Percentiles rank a stretch among this genome's conserved stretches.
Evolutionary conservation across 2,113 vertebrate genomes (phyloP).

Genomic region (Montifringilla adamsi): DNA sequence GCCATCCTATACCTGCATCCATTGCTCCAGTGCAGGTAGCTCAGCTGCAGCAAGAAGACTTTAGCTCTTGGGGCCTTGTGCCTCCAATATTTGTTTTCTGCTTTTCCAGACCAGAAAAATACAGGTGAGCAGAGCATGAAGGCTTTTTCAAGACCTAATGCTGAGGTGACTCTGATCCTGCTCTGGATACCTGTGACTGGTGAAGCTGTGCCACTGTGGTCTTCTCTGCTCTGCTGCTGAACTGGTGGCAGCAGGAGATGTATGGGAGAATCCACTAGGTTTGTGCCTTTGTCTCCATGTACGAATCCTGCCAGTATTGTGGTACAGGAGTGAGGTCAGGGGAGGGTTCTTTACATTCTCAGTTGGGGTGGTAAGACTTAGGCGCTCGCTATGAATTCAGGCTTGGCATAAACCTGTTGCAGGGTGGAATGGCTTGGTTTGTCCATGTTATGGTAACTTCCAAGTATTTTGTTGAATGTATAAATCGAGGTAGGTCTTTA

Average conservation of each 20-base stretch:
- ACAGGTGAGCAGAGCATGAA: neutral
- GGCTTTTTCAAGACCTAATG: neutral
- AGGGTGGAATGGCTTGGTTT: neutral
- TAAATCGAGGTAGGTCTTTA: neutral
- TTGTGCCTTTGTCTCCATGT: neutral
- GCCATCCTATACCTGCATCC: neutral
- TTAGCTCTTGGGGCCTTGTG: neutral
- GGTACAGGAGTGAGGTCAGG: neutral
- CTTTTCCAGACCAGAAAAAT: neutral
- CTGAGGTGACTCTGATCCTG: neutral
- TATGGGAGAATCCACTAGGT: fast-evolving
- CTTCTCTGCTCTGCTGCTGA: neutral
- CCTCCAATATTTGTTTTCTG: neutral
- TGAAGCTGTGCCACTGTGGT: neutral
- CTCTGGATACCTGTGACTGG: neutral
- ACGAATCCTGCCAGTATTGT: neutral
- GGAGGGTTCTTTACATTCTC: neutral
- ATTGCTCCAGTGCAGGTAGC: neutral
- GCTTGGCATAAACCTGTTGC: neutral
- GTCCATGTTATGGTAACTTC: neutral
- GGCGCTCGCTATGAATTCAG: neutral
- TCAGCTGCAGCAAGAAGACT: neutral
- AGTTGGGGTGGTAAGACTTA: fast-evolving
- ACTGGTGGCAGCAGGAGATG: neutral
- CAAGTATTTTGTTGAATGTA: neutral